Base-by-base conservation (phyloP, 1,140 invertebrate genomes). In the Conopomorpha cramerella region DNA sequence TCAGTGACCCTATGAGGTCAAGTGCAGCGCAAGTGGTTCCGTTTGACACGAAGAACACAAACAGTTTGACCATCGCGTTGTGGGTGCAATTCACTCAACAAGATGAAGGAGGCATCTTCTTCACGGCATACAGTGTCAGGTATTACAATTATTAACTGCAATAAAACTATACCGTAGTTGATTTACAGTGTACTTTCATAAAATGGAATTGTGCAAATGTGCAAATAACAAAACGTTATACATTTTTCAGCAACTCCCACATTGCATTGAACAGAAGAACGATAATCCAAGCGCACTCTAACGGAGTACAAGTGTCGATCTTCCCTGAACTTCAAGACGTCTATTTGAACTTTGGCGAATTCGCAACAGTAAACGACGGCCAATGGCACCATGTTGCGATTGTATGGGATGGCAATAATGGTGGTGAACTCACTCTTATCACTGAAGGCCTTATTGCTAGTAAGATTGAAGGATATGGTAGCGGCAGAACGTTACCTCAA, bases 311-410 rank as follows among this genome's bases (percentile, higher is more conserved):
- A 62, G 84, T 97, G 8, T 92, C 91, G 0, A 72, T 98, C 1
- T 95, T 96, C 79, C 84, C 87, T 16, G 91, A 94, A 50, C 64
- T 91, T 1, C 90, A 93, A 68, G 92, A 94, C 57, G 89, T 93
- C n/a, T 95, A 92, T 73, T 73, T 94, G 12, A 91, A 90, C 51
- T 97, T 93, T 71, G 84, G 88, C 34, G 91, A 95, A 61, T 95
- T 91, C 47, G 92, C 95, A 2, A 93, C 92, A 0, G 88, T 98
- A 13, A 97, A 96, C 51, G 95, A 97, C 56, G 94, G 93, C 7
- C 91, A 95, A 61, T 98, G 95, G 95, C 95, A 98, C 81, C 94
- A 98, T 61, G 84, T 98, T 11, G 93, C 94, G 11, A 80, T 98
- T 14, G 90, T 95, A 10, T 98, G 95, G 95, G 88, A 93, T 46